Evolutionary conservation across 2,113 vertebrate genomes (phyloP).

Genomic region (Camarhynchus parvulus): DNA sequence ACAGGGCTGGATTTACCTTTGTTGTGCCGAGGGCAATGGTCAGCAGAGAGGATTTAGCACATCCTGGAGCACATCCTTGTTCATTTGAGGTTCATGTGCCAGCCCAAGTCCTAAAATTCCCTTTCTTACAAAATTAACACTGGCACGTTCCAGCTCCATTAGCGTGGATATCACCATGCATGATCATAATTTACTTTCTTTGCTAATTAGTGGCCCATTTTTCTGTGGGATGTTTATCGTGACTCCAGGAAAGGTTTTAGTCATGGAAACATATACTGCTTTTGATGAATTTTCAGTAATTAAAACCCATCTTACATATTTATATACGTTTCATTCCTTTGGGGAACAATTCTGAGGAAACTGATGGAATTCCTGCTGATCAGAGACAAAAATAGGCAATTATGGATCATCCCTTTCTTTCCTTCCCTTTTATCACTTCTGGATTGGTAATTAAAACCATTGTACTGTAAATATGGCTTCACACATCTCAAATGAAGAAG

Average conservation of each 20-base stretch:
- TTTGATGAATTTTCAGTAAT: conserved; percentile 32
- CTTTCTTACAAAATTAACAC: not conserved
- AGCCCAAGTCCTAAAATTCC: not conserved
- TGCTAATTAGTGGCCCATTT: conserved; percentile 54
- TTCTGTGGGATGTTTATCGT: not conserved
- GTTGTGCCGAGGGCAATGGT: not conserved
- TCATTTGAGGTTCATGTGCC: not conserved
- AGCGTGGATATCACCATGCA: not conserved
- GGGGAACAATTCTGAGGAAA: not conserved
- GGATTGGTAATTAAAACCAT: conserved; percentile 39
- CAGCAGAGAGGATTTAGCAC: not conserved
- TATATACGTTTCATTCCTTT: not conserved
- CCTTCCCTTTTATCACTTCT: conserved; percentile 15
- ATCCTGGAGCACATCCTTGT: not conserved
- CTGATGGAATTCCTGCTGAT: not conserved
- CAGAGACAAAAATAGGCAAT: not conserved
- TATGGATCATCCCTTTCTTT: not conserved
- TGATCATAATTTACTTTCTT: conserved; percentile 31
- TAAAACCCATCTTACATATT: conserved; percentile 31
- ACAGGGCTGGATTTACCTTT: not conserved
- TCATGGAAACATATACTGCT: not conserved
- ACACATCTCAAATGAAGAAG: conserved; percentile 10
- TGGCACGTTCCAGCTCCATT: not conserved
- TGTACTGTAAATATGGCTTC: conserved; percentile 45
- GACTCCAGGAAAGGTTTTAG: conserved; percentile 36